Conservation (phyloP, 2,113 vertebrate genomes). For the Myiozetetes cayanensis region DNA sequence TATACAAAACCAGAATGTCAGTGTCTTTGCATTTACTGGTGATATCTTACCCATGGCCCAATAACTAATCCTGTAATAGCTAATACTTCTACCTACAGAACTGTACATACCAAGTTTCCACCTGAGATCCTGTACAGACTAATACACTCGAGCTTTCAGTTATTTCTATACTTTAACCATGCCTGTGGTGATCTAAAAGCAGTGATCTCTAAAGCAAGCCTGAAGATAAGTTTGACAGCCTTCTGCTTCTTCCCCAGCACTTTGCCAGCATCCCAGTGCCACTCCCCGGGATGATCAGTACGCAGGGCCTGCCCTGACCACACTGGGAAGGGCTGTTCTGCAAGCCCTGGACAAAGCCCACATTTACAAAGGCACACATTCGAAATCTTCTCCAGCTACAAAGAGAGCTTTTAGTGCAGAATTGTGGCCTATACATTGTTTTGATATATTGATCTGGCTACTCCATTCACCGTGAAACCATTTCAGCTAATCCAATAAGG, state of each 20-base stretch:
- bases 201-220: background rate
- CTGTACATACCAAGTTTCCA: background rate
- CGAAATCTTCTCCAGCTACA: background rate
- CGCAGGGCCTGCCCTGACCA: background rate
- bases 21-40: background rate
- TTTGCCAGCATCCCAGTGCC: background rate
- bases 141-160: background rate
- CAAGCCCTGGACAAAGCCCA: slow-evolving; percentile 10
- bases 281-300: accelerated
- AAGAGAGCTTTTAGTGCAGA: background rate
- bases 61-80: background rate
- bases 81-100: background rate
- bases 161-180: background rate
- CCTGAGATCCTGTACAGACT: background rate
- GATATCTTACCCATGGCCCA: background rate
- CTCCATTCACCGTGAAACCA: background rate
- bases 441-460: background rate
- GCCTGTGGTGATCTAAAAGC: background rate
- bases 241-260: background rate
- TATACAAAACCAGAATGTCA: background rate
- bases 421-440: background rate
- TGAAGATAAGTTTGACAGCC: background rate
- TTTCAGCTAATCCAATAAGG: slow-evolving; percentile 15
- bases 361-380: background rate
- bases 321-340: background rate